Percentiles rank a stretch among this genome's conserved stretches.
Conservation (phyloP, 1,140 invertebrate genomes). For the Pentalonia nigronervosa region DNA sequence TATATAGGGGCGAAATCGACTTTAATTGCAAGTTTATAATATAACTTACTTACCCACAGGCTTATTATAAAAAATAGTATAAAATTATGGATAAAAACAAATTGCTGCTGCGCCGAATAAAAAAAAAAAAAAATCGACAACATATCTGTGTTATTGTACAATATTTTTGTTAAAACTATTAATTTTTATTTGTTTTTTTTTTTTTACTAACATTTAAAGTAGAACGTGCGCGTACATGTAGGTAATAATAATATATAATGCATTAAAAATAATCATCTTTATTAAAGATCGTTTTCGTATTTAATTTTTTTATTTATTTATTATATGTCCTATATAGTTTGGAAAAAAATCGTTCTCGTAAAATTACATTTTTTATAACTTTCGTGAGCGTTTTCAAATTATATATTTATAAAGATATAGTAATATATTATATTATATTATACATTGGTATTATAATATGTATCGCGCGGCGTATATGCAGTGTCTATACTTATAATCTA, state of each 20-base stretch:
- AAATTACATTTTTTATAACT: constrained; percentile 29
- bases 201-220: neutral
- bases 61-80: neutral
- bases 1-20: neutral
- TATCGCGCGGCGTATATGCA: neutral
- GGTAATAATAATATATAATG: neutral
- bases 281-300: neutral
- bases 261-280: neutral
- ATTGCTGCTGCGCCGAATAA: no score
- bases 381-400: neutral
- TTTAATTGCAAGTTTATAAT: neutral
- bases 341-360: neutral
- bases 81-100: neutral
- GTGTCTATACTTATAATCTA: neutral
- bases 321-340: neutral
- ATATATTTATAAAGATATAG: neutral
- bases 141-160: neutral
- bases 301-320: constrained; percentile 1
- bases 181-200: neutral
- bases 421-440: neutral
- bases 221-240: neutral
- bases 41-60: neutral
- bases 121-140: no score
- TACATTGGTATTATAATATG: neutral
- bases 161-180: neutral